Percentiles rank a stretch among this genome's conserved stretches.
Evolutionary conservation across 2,888 invertebrate genomes (phyloP).

Genomic region (Tetropium fuscum): DNA sequence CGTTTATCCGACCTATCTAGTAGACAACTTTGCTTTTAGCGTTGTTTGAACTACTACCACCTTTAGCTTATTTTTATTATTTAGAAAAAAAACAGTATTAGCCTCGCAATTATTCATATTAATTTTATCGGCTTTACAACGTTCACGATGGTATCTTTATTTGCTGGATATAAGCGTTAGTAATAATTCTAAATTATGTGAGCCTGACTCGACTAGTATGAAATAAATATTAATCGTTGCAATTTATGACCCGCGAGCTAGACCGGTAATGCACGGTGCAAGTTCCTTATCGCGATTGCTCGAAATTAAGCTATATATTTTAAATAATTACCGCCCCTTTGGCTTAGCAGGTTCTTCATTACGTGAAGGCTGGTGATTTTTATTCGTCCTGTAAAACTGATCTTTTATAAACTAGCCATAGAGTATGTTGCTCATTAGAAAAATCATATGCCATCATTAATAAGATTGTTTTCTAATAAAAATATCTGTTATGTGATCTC

Average conservation of each 20-base stretch:
- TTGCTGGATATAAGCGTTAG: slow-evolving; percentile 28
- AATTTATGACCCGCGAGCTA: slow-evolving; percentile 34
- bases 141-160: slow-evolving; percentile 33
- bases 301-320: slow-evolving; percentile 37
- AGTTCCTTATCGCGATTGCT: slow-evolving; percentile 35
- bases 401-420: too few species aligned
- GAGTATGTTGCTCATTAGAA: too few species aligned
- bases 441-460: too few species aligned
- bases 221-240: slow-evolving; percentile 43
- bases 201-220: slow-evolving; percentile 33
- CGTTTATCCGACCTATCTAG: too few species aligned
- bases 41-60: too few species aligned
- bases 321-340: slow-evolving; percentile 36
- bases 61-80: too few species aligned
- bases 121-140: slow-evolving; percentile 32
- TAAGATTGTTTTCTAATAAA: too few species aligned
- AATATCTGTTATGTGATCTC: too few species aligned
- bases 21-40: too few species aligned
- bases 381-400: too few species aligned
- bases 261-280: slow-evolving; percentile 26
- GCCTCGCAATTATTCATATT: slow-evolving; percentile 23
- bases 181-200: slow-evolving; percentile 34
- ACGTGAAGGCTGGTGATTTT: too few species aligned
- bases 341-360: slow-evolving; percentile 22
- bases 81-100: too few species aligned